Evolutionary conservation across 2,113 vertebrate genomes (phyloP).

Genomic region (Prietella phreatophila): DNA sequence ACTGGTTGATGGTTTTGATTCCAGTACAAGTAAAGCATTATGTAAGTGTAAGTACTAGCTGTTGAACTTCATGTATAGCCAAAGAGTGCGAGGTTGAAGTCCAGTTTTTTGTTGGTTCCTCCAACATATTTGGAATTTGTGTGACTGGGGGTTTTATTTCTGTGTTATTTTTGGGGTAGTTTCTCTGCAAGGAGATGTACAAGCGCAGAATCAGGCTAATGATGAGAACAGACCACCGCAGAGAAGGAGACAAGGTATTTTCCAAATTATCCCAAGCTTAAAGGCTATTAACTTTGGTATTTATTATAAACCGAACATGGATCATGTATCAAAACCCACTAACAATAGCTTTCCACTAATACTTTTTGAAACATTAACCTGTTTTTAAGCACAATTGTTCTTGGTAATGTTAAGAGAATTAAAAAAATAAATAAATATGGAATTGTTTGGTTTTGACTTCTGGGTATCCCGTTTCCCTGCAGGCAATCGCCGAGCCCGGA

Average conservation of each 20-base stretch:
- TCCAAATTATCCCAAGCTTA: not conserved
- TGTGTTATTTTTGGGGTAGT: slow-evolving; percentile 62
- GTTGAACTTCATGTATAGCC: too few relatives aligned
- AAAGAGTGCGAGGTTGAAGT: too few relatives aligned
- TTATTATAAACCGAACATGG: not conserved
- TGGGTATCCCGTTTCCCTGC: not conserved
- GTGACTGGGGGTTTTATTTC: not conserved
- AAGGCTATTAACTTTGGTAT: not conserved
- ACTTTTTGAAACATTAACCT: not conserved
- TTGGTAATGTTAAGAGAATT: too few relatives aligned
- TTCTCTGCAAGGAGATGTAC: slow-evolving; percentile 63
- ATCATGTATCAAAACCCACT: not conserved
- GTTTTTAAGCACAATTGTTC: too few relatives aligned
- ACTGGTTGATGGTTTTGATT: too few relatives aligned
- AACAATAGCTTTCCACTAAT: not conserved
- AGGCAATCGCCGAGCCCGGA: slow-evolving; percentile 84
- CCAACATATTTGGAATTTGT: not conserved
- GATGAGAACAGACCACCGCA: slow-evolving; percentile 83
- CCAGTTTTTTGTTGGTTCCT: too few relatives aligned
- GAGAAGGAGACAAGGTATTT: slow-evolving; percentile 82
- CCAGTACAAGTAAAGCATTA: too few relatives aligned
- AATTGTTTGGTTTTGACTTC: not conserved
- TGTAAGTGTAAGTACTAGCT: not conserved
- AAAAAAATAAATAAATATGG: too few relatives aligned
- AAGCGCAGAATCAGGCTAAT: slow-evolving; percentile 75